phyloP scores from a whole-genome alignment of 2,113 vertebrate species.

The Cricetomys ansorgei region DNA sequence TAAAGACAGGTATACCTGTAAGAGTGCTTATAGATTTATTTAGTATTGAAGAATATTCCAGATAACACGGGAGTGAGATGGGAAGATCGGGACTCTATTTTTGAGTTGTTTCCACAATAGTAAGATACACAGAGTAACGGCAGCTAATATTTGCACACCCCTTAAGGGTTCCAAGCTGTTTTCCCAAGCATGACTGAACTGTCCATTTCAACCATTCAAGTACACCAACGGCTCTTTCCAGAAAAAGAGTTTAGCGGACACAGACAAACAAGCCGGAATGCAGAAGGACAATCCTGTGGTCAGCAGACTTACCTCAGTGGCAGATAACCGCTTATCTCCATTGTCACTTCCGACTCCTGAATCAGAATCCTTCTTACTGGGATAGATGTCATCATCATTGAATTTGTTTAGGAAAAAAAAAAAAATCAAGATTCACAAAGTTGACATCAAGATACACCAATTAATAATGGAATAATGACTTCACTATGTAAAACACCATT shows the following conservation, averaged over 20 bases:
- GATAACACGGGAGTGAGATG: background rate
- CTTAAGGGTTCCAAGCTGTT: slow-evolving; percentile 7
- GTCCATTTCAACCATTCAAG: background rate
- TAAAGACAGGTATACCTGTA: slow-evolving; percentile 13
- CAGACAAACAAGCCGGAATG: background rate
- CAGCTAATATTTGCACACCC: background rate
- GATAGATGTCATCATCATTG: slow-evolving; percentile 92
- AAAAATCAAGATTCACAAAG: slow-evolving; percentile 51
- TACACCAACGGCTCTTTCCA: background rate
- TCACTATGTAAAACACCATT: background rate
- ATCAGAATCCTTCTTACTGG: slow-evolving; percentile 96
- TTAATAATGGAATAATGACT: slow-evolving; percentile 25
- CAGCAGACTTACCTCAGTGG: slow-evolving; percentile 92
- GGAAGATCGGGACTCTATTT: background rate
- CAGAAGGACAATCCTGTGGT: background rate
- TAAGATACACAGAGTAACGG: background rate
- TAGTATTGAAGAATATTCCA: background rate
- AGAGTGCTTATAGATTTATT: slow-evolving; percentile 35
- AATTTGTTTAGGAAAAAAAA: slow-evolving; percentile 44
- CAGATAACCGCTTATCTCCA: slow-evolving; percentile 96
- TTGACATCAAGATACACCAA: slow-evolving; percentile 14
- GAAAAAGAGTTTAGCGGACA: background rate
- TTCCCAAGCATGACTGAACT: background rate
- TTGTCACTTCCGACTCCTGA: slow-evolving; percentile 97
- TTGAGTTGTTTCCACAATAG: slow-evolving; percentile 11